Evolutionary conservation across 2,888 invertebrate species (phyloP), one percentile per base, ranked within the genome.

Genomic region (Polia nebulosa): DNA sequence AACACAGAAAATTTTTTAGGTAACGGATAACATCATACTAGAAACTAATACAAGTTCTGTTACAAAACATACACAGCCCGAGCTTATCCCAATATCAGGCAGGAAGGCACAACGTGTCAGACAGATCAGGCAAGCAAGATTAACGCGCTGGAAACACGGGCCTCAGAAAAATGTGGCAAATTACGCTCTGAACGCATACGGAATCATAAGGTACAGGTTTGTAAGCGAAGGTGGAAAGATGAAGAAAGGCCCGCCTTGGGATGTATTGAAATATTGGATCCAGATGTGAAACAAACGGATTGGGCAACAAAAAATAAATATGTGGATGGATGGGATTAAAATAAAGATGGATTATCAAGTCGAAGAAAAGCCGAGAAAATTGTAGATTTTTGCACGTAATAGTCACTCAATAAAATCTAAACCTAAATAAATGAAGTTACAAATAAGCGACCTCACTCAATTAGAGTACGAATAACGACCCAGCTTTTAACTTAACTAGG

Each of bases 81-180:
- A 53, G 57, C 60, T 63, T 53, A 64, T 55, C 51, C 41, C 17
- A 58, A 62, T 75, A 79, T 69, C 29, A 62, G 64, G 74, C 59
- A 64, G 29, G 61, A 74, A 73, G 71, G 73, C 53, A 68, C 32
- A 63, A 73, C 49, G 15, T 32, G 75, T 61, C 79, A 69, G 56
- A 65, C 51, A 79, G 77, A 79, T 73, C 74, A 64, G 49, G 36
- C 52, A 29, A 62, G 69, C 51, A 62, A 79, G 76, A 78, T 78
- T 80, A 78, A 70, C 65, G 61, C 44, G 55, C 3, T 52, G 47
- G 61, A 75, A 78, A 66, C 59, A 69, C 61, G 55, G 53, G 49
- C 25, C 41, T 60, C 53, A 58, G 65, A 76, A 80, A 80, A 76
- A 71, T 80, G 67, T 59, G 47, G 66, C 39, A 76, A 71, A 80